Base-by-base conservation (phyloP, 2,888 invertebrate species). In the Epistrophella euchroma region DNA sequence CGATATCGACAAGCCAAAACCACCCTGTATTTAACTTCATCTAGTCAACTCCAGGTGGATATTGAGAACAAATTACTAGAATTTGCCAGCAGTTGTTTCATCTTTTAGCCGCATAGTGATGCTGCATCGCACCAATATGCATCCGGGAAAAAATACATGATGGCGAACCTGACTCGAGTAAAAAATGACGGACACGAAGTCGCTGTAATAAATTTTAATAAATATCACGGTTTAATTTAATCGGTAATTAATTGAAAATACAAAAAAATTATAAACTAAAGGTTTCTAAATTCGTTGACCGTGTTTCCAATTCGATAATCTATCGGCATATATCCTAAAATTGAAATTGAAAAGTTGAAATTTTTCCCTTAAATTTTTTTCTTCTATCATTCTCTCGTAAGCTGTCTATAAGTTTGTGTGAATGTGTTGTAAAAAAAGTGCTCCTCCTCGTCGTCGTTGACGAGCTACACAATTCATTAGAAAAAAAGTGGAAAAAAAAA, bases 101-200 rank as follows among this genome's bases (percentile, higher is more conserved):
- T 25, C 88, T 88, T 88, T 19, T 64, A 35, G 19, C 76, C 88
- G 79, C 86, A 22, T 55, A 68, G 82, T 40, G 64, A 86, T 76
- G 73, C 79, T 86, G 85, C 79, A 81, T 47, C n/a, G 2, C 62
- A 17, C 62, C 82, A 86, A 82, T 88, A 88, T 88, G 94, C 94
- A 94, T 94, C 94, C 94, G 94, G 94, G 66, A 66, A 66, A 62
- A 60, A 92, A 91, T 94, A 94, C 93, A 91, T 90, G 91, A 96
- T 96, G 96, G 96, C 96, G 96, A 95, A 88, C 87, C 88, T 89
- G 86, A 89, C 88, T 90, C 88, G 89, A 89, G 88, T 88, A 88
- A 66, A 66, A 66, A 89, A 89, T 89, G 89, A 89, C 89, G 88
- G 89, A 88, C 87, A 88, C 85, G 68, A 88, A 86, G 88, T 88